Base-by-base conservation (phyloP, 2,113 vertebrate species). In the Pterocles orientalis region DNA sequence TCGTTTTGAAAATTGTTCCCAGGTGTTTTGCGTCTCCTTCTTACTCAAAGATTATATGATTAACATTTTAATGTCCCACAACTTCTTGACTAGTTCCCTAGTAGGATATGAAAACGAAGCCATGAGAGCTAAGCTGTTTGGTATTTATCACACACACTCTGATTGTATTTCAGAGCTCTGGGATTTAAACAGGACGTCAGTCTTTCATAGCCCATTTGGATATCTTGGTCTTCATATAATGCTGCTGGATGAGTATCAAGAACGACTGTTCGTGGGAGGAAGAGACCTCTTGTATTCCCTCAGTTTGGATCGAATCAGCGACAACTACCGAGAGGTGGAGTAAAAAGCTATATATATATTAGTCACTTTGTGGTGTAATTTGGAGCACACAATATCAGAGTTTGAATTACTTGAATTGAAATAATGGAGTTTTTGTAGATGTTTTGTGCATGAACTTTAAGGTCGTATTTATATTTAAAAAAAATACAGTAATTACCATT, bases 191-290 rank as follows among this genome's bases (percentile, higher is more conserved):
- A 98, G 99, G 96, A 99, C 99, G 3, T 98, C 98, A 95, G 95
- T 99, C 86, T 99, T 99, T 96, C 98, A 98, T 73, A 98, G 98
- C 36, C 98, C 98, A 2, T 98, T 98, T 91, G 98, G 98, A 61
- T 97, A 98, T 92, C 98, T 99, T 85, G 99, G 99, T 94, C 98
- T 99, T 51, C 98, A 98, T 54, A 96, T 98, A 51, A 98, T 99
- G 99, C 96, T 99, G 91, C 97, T 99, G 97, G 99, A 99, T 86
- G 99, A 99, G 73, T 98, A 98, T 94, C 99, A 99, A 86, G 99
- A 99, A 73, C 98, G 99, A 64, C 98, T 99, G 75, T 99, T 99
- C 24, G 97, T 99, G 69, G 99, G 99, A 96, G 99, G 99, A 97
- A 99, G 98, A 95, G 98, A 99, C 91, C 97, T 98, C 88, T 93